These are phyloP conservation scores for Cnemophilus loriae DNA, from an alignment of 2,113 vertebrate genomes.

Conservation along the genomic window DNA sequence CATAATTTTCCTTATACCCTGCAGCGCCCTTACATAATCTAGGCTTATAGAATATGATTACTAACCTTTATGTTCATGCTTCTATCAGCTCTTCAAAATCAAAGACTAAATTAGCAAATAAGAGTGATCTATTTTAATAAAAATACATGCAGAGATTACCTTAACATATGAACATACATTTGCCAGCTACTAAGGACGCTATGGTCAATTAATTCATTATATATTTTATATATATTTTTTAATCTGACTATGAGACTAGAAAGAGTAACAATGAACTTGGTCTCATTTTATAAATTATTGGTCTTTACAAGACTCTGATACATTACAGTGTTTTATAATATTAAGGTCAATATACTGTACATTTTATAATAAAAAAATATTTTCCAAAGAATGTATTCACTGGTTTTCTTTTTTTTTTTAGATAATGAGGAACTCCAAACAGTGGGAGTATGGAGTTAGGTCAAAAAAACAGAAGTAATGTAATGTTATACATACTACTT, in stretches of 20 bases:
- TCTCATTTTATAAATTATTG: conserved; percentile 87
- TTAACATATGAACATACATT: conserved; percentile 11
- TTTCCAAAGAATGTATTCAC: conserved; percentile 54
- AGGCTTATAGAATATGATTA: conserved; percentile 38
- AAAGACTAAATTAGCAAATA: conserved; percentile 28
- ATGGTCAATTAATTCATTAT: conserved; percentile 42
- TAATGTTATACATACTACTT: background rate
- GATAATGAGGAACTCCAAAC: background rate
- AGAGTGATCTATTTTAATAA: conserved; percentile 1
- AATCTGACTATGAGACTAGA: conserved; percentile 73
- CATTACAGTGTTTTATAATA: conserved; percentile 71
- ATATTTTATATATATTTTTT: conserved; percentile 65
- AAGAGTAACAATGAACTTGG: conserved; percentile 20
- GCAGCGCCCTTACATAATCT: background rate
- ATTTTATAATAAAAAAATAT: conserved; percentile 77
- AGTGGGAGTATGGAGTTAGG: background rate
- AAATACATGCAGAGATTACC: background rate
- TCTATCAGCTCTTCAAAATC: background rate
- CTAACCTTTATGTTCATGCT: conserved; percentile 1
- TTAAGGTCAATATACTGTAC: conserved; percentile 78
- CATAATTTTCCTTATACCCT: background rate
- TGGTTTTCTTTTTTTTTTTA: background rate
- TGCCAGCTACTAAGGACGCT: background rate
- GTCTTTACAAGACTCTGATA: conserved; percentile 80
- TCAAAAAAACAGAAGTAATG: background rate